Base-by-base conservation (phyloP, 1,140 invertebrate genomes). In the Paramacrobiotus metropolitanus region DNA sequence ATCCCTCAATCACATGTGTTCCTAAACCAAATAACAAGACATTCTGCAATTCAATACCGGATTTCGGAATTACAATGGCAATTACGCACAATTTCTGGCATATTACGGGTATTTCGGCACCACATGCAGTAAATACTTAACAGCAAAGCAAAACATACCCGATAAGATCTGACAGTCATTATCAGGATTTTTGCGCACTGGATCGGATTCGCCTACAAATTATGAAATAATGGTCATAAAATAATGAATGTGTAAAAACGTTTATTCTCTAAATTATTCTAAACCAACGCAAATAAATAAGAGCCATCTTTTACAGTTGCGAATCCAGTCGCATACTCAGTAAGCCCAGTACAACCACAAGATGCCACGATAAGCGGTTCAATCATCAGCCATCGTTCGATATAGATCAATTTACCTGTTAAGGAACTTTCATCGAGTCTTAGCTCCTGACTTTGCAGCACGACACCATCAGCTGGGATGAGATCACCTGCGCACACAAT, bases 361-460 rank as follows among this genome's bases (percentile, higher is more conserved):
- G n/a, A n/a, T n/a, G n/a, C n/a, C n/a, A n/a, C n/a, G n/a, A n/a
- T n/a, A n/a, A n/a, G n/a, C 34, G 34, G 9, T n/a, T 15, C 34
- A 9, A n/a, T 15, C 9, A 40, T 40, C 34, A 40, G 9, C 9
- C 34, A 15, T 40, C 34, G 9, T 15, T n/a, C n/a, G 9, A 40
- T 40, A n/a, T n/a, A n/a, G 9, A 40, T n/a, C 9, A 40, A 15
- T 9, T 40, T 40, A 60, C 70, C 70, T 31, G 70, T 71, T 29
- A 71, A 63, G 30, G 71, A 72, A 29, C 69, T 70, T 67, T 71
- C 70, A 62, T 71, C 70, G 31, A 71, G 64, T 62, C 71, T 72
- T 30, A 71, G 67, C 60, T 71, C 70, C 63, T 71, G 71, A 48
- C 66, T 64, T 62, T 72, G 70, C 34, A 71, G 64, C 21, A 71